A percentile compares a stretch with the other conserved stretches of the same genome.
Evolutionary conservation across 1,140 invertebrate species (phyloP).

Genomic region (Philotrypesis tridentata): DNA sequence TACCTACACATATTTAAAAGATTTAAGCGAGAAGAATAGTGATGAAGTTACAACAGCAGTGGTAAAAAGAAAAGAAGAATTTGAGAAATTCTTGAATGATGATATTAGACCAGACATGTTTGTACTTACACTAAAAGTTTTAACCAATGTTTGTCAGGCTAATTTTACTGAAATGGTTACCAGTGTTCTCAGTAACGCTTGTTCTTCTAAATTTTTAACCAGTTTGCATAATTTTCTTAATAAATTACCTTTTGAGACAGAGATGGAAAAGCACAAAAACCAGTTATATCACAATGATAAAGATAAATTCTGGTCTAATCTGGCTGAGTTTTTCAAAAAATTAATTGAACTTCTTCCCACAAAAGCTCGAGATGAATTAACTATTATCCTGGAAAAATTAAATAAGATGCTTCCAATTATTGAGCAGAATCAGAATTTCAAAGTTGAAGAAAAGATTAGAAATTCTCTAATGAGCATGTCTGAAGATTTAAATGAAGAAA

Average conservation of each 20-base stretch:
- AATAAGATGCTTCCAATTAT: not conserved
- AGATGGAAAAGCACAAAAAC: not conserved
- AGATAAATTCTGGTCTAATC: not conserved
- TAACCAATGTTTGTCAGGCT: not conserved
- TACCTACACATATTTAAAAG: not conserved
- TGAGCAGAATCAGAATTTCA: not conserved
- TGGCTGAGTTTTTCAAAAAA: not conserved
- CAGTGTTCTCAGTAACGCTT: not conserved
- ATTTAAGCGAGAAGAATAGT: not conserved
- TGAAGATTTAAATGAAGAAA: not conserved
- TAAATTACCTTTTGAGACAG: not conserved
- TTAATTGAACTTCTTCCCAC: not conserved
- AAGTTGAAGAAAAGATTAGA: not conserved
- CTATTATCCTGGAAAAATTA: not conserved
- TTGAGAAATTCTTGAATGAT: not conserved
- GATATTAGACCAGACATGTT: not conserved
- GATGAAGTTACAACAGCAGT: not conserved
- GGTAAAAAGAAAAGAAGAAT: not conserved
- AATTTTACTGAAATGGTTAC: not conserved
- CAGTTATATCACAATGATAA: not conserved
- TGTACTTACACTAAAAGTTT: not conserved
- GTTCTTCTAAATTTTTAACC: not conserved
- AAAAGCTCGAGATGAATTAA: not conserved
- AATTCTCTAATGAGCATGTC: not conserved
- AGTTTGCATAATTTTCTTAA: not conserved